Evolutionary conservation across 2,888 invertebrate genomes (phyloP).

Genomic region (Dermolepida albohirtum): DNA sequence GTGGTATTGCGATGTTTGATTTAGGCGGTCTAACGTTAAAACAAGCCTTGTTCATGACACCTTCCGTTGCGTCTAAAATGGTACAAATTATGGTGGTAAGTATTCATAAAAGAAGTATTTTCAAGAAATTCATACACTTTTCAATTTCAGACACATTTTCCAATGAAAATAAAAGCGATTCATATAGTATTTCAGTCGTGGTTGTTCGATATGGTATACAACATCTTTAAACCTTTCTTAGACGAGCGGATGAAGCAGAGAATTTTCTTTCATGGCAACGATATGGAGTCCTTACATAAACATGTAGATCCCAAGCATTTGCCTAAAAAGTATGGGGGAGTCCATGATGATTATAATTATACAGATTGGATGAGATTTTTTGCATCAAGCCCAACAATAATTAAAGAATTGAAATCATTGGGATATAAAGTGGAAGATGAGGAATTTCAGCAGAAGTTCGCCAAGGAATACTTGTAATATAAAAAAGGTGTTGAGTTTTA

Average conservation of each 20-base stretch:
- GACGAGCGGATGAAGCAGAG: slow-evolving; percentile 75
- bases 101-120: slow-evolving; percentile 45
- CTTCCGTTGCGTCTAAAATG: slow-evolving; percentile 75
- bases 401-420: slow-evolving; percentile 72
- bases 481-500: too few relatives aligned
- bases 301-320: slow-evolving; percentile 78
- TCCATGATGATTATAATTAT: slow-evolving; percentile 78
- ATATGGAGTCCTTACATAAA: slow-evolving; percentile 79
- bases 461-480: too few relatives aligned
- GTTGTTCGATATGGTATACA: slow-evolving; percentile 83
- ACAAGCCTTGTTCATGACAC: slow-evolving; percentile 81
- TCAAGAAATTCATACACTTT: background rate
- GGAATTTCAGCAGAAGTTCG: slow-evolving; percentile 1
- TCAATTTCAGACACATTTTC: slow-evolving; percentile 75
- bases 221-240: slow-evolving; percentile 82
- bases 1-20: slow-evolving; percentile 83
- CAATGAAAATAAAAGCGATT: slow-evolving; percentile 78
- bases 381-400: slow-evolving; percentile 69
- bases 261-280: slow-evolving; percentile 76
- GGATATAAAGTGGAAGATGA: slow-evolving; percentile 64
- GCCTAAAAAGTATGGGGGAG: slow-evolving; percentile 74
- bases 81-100: slow-evolving; percentile 78
- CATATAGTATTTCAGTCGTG: slow-evolving; percentile 86
- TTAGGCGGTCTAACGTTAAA: slow-evolving; percentile 76
- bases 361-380: slow-evolving; percentile 79